phyloP scores from a whole-genome alignment of 2,888 invertebrate genomes.

The Siphonodentalium dalli region DNA sequence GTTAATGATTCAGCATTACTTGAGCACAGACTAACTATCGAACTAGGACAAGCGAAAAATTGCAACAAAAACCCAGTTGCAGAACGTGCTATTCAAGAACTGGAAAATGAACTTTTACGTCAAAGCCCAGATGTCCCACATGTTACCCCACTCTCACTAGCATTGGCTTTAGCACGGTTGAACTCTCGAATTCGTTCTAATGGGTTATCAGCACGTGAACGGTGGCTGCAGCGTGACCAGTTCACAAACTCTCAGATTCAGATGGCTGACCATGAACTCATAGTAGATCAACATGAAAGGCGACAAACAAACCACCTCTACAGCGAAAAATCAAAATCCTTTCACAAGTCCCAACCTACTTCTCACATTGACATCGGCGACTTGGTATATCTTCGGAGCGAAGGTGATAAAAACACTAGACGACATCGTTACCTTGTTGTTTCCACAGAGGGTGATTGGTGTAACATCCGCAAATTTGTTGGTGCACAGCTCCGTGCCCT shows the following conservation, averaged over 20 bases:
- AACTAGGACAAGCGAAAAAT: constrained; percentile 33
- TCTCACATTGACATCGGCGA: constrained; percentile 22
- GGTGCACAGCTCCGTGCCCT: constrained; percentile 23
- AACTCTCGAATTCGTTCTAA: constrained; percentile 28
- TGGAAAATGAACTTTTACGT: constrained; percentile 34
- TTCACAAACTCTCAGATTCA: constrained; percentile 30
- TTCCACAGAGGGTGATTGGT: constrained; percentile 24
- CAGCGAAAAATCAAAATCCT: constrained; percentile 29
- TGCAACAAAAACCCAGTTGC: constrained; percentile 42
- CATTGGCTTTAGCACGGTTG: constrained; percentile 22
- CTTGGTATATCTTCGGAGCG: constrained; percentile 25
- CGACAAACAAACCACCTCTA: constrained; percentile 25
- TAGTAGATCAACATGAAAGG: constrained; percentile 16
- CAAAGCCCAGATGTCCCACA: constrained; percentile 22
- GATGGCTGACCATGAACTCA: constrained; percentile 22
- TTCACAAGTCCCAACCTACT: neutral
- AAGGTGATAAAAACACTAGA: constrained; percentile 19
- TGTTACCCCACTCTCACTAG: constrained; percentile 14
- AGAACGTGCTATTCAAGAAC: constrained; percentile 37
- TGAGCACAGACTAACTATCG: constrained; percentile 20
- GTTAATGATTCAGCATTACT: constrained; percentile 22
- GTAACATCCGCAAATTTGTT: constrained; percentile 26
- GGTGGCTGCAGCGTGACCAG: constrained; percentile 34
- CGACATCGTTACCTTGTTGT: constrained; percentile 29
- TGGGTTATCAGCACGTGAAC: constrained; percentile 32